Conservation (phyloP, 2,113 vertebrate species). For the Elaphurus davidianus region DNA sequence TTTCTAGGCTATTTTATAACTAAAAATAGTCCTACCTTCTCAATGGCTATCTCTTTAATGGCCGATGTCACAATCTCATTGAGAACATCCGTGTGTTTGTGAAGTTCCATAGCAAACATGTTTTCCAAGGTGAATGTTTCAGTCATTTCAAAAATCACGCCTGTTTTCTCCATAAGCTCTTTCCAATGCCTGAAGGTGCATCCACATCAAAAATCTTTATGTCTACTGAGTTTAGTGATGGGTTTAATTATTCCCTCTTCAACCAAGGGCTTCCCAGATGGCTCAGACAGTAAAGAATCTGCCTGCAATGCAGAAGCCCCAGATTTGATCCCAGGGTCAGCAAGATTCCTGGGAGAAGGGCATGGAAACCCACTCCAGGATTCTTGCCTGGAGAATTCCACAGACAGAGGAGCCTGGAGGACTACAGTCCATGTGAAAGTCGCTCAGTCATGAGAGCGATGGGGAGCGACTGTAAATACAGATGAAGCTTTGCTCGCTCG, state of each 20-base stretch:
- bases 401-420: accelerated
- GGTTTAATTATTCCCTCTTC: accelerated
- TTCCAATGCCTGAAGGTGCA: slow-evolving; percentile 90
- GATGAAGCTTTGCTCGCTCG: neutral
- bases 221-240: accelerated
- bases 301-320: neutral
- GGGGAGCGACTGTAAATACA: neutral
- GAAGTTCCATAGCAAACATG: slow-evolving; percentile 97
- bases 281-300: neutral
- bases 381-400: neutral
- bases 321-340: neutral
- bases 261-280: neutral
- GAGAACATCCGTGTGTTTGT: slow-evolving; percentile 88
- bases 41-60: slow-evolving; percentile 93
- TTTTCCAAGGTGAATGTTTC: slow-evolving; percentile 95
- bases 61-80: slow-evolving; percentile 91
- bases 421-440: neutral
- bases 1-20: neutral
- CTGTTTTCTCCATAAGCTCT: slow-evolving; percentile 91
- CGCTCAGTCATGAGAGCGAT: neutral
- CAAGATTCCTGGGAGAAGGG: neutral
- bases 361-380: neutral
- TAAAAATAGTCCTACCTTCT: slow-evolving; percentile 84
- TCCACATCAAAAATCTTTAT: accelerated
- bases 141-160: slow-evolving; percentile 91